A percentile compares a stretch with the other conserved stretches of the same genome.
phyloP scores from a whole-genome alignment of 2,113 vertebrate species.

The Columba janthina region DNA sequence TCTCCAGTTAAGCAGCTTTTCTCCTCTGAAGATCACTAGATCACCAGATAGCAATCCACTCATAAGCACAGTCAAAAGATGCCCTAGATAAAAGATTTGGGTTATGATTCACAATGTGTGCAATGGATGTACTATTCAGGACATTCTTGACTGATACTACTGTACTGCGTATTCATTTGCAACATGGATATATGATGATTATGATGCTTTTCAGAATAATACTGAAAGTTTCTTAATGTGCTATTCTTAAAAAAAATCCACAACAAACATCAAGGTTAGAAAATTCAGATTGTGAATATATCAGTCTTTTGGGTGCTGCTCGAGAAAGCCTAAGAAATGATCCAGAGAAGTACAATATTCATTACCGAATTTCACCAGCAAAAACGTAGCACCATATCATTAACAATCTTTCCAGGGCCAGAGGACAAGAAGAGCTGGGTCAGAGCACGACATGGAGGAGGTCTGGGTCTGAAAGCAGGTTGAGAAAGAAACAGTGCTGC shows the following conservation, averaged over 20 bases:
- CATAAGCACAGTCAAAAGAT: constrained; percentile 24
- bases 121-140: background rate
- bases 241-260: background rate
- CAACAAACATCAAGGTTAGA: background rate
- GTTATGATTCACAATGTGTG: background rate
- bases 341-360: background rate
- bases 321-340: background rate
- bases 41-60: background rate
- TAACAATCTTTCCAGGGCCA: background rate
- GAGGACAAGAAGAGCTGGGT: background rate
- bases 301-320: background rate
- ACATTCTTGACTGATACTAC: background rate
- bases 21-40: constrained; percentile 36
- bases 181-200: background rate
- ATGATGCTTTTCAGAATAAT: background rate
- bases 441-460: background rate
- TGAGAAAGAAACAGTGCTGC: background rate
- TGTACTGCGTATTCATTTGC: background rate
- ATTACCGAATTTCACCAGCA: background rate
- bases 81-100: constrained; percentile 49
- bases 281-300: background rate
- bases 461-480: background rate
- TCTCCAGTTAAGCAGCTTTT: constrained; percentile 47
- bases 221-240: background rate
- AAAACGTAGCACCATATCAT: rapidly evolving